phyloP scores from a whole-genome alignment of 2,888 invertebrate genomes.

The Diogma glabrata region DNA sequence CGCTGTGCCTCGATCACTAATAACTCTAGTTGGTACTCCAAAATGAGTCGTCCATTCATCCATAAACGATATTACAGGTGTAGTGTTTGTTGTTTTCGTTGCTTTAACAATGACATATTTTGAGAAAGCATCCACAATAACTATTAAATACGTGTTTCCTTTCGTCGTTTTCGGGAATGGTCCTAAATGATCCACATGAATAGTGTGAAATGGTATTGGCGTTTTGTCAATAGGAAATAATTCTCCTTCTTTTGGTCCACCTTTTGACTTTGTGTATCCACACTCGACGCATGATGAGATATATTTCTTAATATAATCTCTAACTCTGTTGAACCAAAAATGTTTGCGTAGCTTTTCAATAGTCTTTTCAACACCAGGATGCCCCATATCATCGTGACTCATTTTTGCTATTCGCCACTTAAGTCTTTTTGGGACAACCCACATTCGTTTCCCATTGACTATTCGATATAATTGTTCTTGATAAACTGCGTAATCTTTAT shows the following conservation, averaged over 20 bases:
- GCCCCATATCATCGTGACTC: not conserved
- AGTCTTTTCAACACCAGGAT: not conserved
- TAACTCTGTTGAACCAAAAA: no score
- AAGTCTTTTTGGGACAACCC: constrained; percentile 9
- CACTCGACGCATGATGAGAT: not conserved
- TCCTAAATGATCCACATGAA: constrained; percentile 23
- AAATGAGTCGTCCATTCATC: not conserved
- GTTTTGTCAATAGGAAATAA: not conserved
- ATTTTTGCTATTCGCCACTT: not conserved
- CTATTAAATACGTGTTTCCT: not conserved
- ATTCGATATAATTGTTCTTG: no score
- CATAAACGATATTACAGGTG: not conserved
- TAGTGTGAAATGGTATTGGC: constrained; percentile 23
- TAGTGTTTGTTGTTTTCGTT: constrained; percentile 14
- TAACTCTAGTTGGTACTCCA: not conserved
- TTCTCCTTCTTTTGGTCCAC: not conserved
- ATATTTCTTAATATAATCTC: no score
- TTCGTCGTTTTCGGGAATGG: not conserved
- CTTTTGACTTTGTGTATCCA: not conserved
- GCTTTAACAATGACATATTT: no score
- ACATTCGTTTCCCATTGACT: no score
- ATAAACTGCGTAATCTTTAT: not conserved
- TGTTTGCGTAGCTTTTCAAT: not conserved
- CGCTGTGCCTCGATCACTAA: constrained; percentile 14
- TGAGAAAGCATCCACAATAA: no score